These are phyloP conservation scores for Araneus ventricosus DNA, from an alignment of 1,140 invertebrate genomes.

Conservation along the genomic window DNA sequence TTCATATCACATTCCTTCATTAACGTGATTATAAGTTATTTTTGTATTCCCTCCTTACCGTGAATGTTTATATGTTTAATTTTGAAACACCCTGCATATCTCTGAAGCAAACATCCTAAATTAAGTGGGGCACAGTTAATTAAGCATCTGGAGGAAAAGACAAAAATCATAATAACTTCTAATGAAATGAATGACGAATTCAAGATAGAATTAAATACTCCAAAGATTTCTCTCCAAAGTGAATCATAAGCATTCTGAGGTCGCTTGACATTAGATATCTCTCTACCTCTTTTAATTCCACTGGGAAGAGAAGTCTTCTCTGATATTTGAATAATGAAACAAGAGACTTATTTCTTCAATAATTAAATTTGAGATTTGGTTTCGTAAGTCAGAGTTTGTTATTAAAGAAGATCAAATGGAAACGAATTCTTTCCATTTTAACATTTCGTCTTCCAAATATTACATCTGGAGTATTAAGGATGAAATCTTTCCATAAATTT, in stretches of 20 bases:
- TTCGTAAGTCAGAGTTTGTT: background rate
- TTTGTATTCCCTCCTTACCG: too few relatives aligned
- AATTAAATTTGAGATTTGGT: conserved; percentile 10
- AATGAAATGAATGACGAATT: background rate
- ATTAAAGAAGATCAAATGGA: background rate
- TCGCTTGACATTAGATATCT: background rate
- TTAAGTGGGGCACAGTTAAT: background rate
- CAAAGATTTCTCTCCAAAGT: background rate
- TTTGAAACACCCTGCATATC: too few relatives aligned
- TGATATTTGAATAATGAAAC: conserved; percentile 17
- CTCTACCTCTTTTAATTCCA: background rate
- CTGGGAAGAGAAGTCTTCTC: background rate
- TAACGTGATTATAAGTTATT: too few relatives aligned
- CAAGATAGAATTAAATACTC: background rate
- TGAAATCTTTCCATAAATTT: background rate
- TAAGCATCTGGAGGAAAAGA: background rate
- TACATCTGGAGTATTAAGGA: background rate
- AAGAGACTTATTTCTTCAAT: conserved; percentile 25
- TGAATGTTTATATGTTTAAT: too few relatives aligned
- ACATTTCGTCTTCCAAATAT: background rate
- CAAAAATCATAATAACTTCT: background rate
- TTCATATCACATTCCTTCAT: too few relatives aligned
- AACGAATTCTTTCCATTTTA: background rate
- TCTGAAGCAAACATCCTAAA: background rate
- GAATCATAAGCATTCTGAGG: background rate